phyloP scores from a whole-genome alignment of 2,797 vertebrate genomes.

The Remorina albescens region DNA sequence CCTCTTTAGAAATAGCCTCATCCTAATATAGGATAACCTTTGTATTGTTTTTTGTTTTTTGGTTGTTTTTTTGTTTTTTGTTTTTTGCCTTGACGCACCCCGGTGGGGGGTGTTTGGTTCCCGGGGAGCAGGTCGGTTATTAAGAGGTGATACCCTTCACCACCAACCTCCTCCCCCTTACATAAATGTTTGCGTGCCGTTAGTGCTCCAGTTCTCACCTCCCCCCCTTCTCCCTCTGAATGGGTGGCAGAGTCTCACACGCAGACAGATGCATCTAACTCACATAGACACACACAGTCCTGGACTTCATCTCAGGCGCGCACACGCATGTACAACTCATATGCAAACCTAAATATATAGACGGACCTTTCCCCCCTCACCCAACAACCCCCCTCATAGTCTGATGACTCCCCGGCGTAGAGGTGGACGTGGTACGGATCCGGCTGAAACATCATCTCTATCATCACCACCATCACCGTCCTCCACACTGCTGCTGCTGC shows the following conservation, averaged over 20 bases:
- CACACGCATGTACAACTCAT: constrained; percentile 3
- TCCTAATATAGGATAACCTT: neutral
- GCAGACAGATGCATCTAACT: constrained; percentile 55
- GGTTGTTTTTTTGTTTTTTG: neutral
- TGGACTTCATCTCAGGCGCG: constrained; percentile 37
- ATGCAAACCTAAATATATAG: constrained; percentile 56
- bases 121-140: constrained; percentile 24
- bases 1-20: constrained; percentile 16
- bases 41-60: neutral
- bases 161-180: constrained; percentile 51
- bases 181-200: constrained; percentile 81
- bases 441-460: constrained; percentile 73
- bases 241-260: constrained; percentile 44
- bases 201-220: constrained; percentile 61
- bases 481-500: constrained; percentile 40
- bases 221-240: too few species aligned
- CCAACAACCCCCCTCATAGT: constrained; percentile 57
- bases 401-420: constrained; percentile 83
- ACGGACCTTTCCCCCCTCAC: constrained; percentile 33
- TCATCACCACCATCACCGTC: constrained; percentile 56
- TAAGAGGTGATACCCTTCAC: constrained; percentile 41
- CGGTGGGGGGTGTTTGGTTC: constrained; percentile 13
- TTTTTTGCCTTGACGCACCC: constrained; percentile 8
- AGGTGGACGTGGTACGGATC: constrained; percentile 76
- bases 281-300: constrained; percentile 47